phyloP scores from a whole-genome alignment of 2,113 vertebrate species.

The Thryonomys swinderianus region DNA sequence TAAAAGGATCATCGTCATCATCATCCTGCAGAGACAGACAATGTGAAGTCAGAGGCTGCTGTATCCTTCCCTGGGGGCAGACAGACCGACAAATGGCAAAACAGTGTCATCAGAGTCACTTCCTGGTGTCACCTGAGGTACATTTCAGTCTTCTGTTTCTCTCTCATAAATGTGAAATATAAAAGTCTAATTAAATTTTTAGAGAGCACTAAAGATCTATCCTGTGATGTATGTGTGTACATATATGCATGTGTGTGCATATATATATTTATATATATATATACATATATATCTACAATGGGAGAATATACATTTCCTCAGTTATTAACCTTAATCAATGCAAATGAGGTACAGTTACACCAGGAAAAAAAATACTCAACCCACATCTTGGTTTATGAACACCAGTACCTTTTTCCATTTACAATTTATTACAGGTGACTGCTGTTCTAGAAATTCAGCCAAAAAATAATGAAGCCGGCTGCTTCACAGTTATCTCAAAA shows the following conservation, averaged over 20 bases:
- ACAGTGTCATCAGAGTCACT: neutral
- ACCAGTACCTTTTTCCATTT: neutral
- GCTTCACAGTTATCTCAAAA: neutral
- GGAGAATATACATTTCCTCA: neutral
- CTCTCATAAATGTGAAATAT: conserved; percentile 18
- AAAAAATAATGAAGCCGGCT: conserved; percentile 15
- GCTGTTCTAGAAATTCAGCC: conserved; percentile 9
- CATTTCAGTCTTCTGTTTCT: neutral
- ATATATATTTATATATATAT: neutral
- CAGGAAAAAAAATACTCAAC: neutral
- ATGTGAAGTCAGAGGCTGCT: neutral
- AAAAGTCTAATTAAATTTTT: conserved; percentile 2
- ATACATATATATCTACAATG: neutral
- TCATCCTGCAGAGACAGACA: conserved; percentile 87
- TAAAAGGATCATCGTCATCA: conserved; percentile 91
- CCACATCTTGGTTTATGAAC: conserved; percentile 19
- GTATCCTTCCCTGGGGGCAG: neutral
- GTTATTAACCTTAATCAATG: conserved; percentile 24
- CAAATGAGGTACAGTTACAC: neutral
- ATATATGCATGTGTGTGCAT: neutral
- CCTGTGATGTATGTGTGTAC: neutral
- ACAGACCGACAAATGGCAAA: neutral
- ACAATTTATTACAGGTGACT: neutral
- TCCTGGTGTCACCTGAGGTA: neutral
- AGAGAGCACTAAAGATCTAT: neutral